These are phyloP conservation scores for Ctenopoma kingsleyae DNA, from an alignment of 2,797 vertebrate genomes.

Conservation along the genomic window DNA sequence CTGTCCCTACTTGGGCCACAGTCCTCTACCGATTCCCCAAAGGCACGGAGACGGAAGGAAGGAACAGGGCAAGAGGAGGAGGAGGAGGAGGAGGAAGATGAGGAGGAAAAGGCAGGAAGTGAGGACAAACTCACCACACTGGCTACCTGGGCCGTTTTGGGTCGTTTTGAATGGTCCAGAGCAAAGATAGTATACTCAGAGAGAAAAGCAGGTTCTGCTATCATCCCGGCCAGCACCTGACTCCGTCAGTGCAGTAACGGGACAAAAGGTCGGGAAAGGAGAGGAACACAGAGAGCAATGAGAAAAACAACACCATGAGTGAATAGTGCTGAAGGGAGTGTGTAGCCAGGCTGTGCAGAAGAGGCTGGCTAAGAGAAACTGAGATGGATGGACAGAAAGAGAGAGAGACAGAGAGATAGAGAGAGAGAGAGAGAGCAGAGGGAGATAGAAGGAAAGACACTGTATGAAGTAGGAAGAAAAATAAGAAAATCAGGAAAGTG, in stretches of 20 bases:
- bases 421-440: slow-evolving; percentile 13
- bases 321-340: slow-evolving; percentile 65
- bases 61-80: slow-evolving; percentile 70
- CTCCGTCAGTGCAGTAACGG: slow-evolving; percentile 89
- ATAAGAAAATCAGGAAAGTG: slow-evolving; percentile 64
- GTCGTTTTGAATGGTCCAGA: slow-evolving; percentile 97
- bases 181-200: slow-evolving; percentile 99
- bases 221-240: slow-evolving; percentile 98
- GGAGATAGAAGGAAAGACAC: slow-evolving; percentile 36
- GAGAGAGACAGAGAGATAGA: slow-evolving; percentile 35
- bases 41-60: slow-evolving; percentile 82
- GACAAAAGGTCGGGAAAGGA: slow-evolving; percentile 82
- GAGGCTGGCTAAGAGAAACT: slow-evolving; percentile 50
- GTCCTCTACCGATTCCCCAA: slow-evolving; percentile 83
- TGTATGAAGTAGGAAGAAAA: slow-evolving; percentile 61
- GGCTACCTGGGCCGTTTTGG: slow-evolving; percentile 92
- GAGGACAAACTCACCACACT: slow-evolving; percentile 96
- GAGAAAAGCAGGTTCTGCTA: slow-evolving; percentile 99
- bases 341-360: slow-evolving; percentile 46
- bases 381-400: slow-evolving; percentile 37
- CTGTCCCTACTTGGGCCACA: slow-evolving; percentile 81
- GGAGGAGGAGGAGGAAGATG: slow-evolving; percentile 55
- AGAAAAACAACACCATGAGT: slow-evolving; percentile 88
- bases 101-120: slow-evolving; percentile 80
- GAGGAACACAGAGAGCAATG: slow-evolving; percentile 91